These are phyloP conservation scores for Kradibia gibbosae DNA, from an alignment of 1,140 invertebrate genomes.

Conservation along the genomic window DNA sequence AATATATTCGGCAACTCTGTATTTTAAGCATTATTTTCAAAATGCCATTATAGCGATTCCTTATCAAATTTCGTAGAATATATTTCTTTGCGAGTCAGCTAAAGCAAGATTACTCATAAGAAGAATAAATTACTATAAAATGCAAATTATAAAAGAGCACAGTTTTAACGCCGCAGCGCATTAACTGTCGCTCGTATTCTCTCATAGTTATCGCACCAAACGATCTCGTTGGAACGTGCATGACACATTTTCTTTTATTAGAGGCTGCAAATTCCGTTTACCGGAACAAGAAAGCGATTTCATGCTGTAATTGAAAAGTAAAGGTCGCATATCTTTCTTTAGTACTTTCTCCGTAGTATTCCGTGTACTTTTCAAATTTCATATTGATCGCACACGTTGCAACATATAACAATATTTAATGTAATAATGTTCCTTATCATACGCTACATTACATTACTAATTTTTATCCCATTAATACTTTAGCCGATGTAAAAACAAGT, in stretches of 20 bases:
- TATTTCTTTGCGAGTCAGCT: too few relatives aligned
- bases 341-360: conserved; percentile 35
- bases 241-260: conserved; percentile 14
- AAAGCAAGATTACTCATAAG: neutral
- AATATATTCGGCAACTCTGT: neutral
- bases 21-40: too few relatives aligned
- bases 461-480: neutral
- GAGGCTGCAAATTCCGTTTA: neutral
- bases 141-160: neutral
- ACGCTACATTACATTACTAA: neutral
- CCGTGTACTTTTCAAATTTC: too few relatives aligned
- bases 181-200: conserved; percentile 34
- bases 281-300: conserved; percentile 23
- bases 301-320: conserved; percentile 49
- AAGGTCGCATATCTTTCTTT: conserved; percentile 8
- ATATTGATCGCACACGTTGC: neutral
- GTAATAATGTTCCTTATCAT: conserved; percentile 34
- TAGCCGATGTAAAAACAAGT: neutral
- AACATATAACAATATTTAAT: neutral
- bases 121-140: neutral
- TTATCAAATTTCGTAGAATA: too few relatives aligned
- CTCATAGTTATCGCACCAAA: conserved; percentile 33
- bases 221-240: conserved; percentile 32
- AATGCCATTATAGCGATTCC: too few relatives aligned
- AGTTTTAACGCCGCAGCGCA: neutral